phyloP scores from a whole-genome alignment of 1,140 invertebrate genomes.

The Drosophila navojoa region DNA sequence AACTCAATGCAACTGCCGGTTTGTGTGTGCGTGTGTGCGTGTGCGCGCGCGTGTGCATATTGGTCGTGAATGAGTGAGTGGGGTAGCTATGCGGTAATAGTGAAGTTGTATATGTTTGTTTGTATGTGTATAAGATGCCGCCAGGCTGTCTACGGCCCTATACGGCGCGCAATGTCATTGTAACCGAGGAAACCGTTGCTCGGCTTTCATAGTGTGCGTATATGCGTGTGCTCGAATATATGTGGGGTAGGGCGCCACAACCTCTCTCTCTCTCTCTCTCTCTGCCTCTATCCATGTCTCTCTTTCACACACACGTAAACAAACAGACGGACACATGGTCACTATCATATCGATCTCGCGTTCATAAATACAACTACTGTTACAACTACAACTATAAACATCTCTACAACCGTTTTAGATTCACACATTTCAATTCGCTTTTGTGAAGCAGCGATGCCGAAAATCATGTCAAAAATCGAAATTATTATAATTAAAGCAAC shows the following conservation, averaged over 20 bases:
- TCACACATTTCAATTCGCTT: slow-evolving; percentile 47
- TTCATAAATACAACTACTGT: slow-evolving; percentile 48
- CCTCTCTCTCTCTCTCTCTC: slow-evolving; percentile 15
- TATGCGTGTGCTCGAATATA: not conserved
- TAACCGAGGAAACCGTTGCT: slow-evolving; percentile 66
- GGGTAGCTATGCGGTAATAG: slow-evolving; percentile 68
- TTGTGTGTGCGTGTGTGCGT: slow-evolving; percentile 6
- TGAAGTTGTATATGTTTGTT: slow-evolving; percentile 49
- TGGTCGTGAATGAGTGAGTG: slow-evolving; percentile 15
- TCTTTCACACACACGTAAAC: slow-evolving; percentile 37
- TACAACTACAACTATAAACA: slow-evolving; percentile 25
- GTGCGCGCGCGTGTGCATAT: not conserved
- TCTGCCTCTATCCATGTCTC: no score
- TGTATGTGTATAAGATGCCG: slow-evolving; percentile 43
- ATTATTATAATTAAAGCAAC: slow-evolving; percentile 76
- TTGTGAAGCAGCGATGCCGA: slow-evolving; percentile 44
- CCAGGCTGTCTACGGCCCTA: slow-evolving; percentile 69
- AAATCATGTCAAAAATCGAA: slow-evolving; percentile 67
- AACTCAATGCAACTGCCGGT: slow-evolving; percentile 45
- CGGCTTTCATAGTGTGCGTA: slow-evolving; percentile 23
- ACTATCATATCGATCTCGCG: slow-evolving; percentile 57
- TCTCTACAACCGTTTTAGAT: slow-evolving; percentile 60
- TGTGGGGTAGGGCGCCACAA: slow-evolving; percentile 38
- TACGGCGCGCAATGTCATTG: slow-evolving; percentile 60
- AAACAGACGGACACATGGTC: slow-evolving; percentile 49